Evolutionary conservation across 2,888 invertebrate genomes (phyloP).

Genomic region (Phasia obesa): DNA sequence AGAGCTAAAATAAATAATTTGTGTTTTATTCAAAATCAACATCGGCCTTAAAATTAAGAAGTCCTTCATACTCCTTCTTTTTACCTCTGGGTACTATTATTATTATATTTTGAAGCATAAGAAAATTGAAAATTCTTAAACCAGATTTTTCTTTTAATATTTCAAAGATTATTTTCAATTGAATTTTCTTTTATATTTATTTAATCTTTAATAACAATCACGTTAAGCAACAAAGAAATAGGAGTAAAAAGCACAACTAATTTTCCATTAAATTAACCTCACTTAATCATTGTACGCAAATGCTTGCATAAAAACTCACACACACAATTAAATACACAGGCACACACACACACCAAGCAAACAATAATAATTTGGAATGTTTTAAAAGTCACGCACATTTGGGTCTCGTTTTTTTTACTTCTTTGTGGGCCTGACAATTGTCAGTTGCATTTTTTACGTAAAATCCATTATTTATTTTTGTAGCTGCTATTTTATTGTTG

Average conservation of each 20-base stretch:
- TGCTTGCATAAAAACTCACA: neutral
- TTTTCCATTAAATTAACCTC: constrained; percentile 70
- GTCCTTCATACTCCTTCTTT: no score
- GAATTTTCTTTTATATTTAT: neutral
- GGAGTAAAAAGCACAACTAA: constrained; percentile 60
- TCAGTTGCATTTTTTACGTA: constrained; percentile 61
- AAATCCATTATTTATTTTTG: neutral
- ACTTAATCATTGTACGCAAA: constrained; percentile 57
- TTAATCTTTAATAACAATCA: constrained; percentile 11
- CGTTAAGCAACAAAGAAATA: constrained; percentile 25
- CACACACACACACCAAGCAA: constrained; percentile 2
- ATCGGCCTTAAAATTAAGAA: no score
- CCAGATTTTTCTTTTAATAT: neutral
- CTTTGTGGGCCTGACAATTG: constrained; percentile 66
- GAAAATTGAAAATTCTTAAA: no score
- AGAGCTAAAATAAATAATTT: no score
- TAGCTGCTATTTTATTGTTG: constrained; percentile 23
- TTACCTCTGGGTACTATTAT: no score
- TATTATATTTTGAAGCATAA: no score
- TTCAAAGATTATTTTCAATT: no score
- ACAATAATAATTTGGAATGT: constrained; percentile 6
- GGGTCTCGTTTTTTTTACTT: constrained; percentile 27
- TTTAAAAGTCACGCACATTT: constrained; percentile 65
- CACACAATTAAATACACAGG: neutral
- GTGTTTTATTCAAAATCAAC: no score